Conservation (phyloP, 2,113 vertebrate species). For the Oxygymnocypris stewartii region DNA sequence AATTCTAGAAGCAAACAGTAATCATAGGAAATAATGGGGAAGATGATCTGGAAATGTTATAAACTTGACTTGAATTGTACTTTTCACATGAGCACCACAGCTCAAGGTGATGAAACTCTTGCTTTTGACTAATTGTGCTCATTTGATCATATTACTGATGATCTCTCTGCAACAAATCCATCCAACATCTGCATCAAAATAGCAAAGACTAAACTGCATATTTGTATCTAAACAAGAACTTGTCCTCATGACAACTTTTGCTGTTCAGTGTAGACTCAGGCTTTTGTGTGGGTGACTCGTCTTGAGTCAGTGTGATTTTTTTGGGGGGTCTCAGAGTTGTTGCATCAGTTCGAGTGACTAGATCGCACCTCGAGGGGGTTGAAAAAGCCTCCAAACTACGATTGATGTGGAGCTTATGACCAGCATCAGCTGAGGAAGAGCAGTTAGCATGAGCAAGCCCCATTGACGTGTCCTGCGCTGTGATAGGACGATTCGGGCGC, state of each 20-base stretch:
- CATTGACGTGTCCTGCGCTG: slow-evolving; percentile 34
- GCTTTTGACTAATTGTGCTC: neutral
- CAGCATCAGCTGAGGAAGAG: neutral
- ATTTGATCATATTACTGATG: neutral
- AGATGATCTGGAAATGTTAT: neutral
- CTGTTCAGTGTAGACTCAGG: neutral
- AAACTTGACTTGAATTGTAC: too few relatives aligned
- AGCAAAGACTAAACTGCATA: neutral
- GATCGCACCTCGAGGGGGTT: slow-evolving; percentile 47
- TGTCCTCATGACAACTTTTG: neutral
- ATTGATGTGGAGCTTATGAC: slow-evolving; percentile 27
- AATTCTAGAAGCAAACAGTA: neutral
- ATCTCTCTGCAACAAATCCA: neutral
- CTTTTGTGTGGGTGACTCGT: slow-evolving; percentile 7
- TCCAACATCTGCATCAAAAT: neutral
- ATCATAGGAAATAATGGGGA: neutral
- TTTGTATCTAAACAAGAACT: neutral
- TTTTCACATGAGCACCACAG: neutral
- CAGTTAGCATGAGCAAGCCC: slow-evolving; percentile 44
- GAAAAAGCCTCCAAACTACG: slow-evolving; percentile 28
- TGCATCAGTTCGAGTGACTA: slow-evolving; percentile 38
- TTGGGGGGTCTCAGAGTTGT: neutral
- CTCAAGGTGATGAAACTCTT: neutral
- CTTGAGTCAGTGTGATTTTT: slow-evolving; percentile 35
- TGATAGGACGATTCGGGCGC: neutral